These are phyloP conservation scores for Garra rufa DNA, from an alignment of 2,113 vertebrate species.

Conservation along the genomic window DNA sequence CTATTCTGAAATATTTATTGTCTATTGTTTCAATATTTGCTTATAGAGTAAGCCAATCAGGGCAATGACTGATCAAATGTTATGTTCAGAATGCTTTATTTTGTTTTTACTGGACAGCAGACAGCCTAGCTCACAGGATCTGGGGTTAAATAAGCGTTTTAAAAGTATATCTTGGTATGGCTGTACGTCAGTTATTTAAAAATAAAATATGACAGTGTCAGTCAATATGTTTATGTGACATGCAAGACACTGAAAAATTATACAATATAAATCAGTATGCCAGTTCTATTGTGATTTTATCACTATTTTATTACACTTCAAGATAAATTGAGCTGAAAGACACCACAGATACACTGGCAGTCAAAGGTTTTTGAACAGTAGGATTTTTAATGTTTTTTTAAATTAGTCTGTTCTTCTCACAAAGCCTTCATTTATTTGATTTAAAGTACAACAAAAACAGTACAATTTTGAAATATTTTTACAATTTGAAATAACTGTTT, in stretches of 20 bases:
- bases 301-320: not conserved
- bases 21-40: too few relatives aligned
- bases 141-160: not conserved
- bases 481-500: too few relatives aligned
- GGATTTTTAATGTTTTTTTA: too few relatives aligned
- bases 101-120: not conserved
- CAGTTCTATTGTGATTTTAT: not conserved
- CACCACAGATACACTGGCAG: not conserved
- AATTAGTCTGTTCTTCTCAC: too few relatives aligned
- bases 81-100: not conserved
- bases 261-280: not conserved
- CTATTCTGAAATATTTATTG: too few relatives aligned
- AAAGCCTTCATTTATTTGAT: too few relatives aligned
- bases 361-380: too few relatives aligned
- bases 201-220: not conserved
- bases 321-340: not conserved
- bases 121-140: not conserved
- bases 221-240: not conserved
- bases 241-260: not conserved
- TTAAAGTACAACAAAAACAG: too few relatives aligned
- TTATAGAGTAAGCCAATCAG: too few relatives aligned
- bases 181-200: not conserved
- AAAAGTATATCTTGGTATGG: not conserved
- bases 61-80: constrained; percentile 7
- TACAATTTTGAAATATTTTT: too few relatives aligned